Percentiles rank a stretch among this genome's conserved stretches.
Conservation (phyloP, 2,888 invertebrate genomes). For the Brenthis hecate region DNA sequence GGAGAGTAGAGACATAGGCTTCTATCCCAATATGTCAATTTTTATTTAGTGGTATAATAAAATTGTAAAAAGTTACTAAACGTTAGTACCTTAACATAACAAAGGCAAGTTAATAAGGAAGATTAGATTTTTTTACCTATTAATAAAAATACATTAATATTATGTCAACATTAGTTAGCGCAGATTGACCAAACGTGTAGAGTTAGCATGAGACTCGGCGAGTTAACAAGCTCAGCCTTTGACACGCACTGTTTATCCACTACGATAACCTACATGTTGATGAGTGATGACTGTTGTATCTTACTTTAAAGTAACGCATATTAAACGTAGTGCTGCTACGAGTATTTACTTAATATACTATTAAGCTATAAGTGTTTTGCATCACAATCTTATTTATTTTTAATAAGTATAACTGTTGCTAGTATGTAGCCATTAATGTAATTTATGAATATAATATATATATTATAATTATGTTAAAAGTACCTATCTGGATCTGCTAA, state of each 20-base stretch:
- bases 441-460: no score
- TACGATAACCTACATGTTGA: slow-evolving; percentile 55
- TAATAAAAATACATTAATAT: neutral
- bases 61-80: no score
- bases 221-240: slow-evolving; percentile 56
- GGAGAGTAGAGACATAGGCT: no score
- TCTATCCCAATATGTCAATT: no score
- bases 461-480: no score
- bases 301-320: slow-evolving; percentile 19
- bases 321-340: neutral
- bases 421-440: no score
- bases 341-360: neutral
- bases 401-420: no score
- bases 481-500: no score
- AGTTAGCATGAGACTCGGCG: slow-evolving; percentile 51
- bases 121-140: neutral
- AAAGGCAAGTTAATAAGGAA: neutral
- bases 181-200: neutral
- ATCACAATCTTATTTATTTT: no score
- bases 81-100: no score
- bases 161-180: neutral
- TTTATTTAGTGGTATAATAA: no score
- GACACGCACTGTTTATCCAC: slow-evolving; percentile 69
- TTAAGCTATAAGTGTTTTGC: no score
- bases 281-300: slow-evolving; percentile 29